These are phyloP conservation scores for Drosophila varians DNA, from an alignment of 1,140 invertebrate species.

Conservation along the genomic window DNA sequence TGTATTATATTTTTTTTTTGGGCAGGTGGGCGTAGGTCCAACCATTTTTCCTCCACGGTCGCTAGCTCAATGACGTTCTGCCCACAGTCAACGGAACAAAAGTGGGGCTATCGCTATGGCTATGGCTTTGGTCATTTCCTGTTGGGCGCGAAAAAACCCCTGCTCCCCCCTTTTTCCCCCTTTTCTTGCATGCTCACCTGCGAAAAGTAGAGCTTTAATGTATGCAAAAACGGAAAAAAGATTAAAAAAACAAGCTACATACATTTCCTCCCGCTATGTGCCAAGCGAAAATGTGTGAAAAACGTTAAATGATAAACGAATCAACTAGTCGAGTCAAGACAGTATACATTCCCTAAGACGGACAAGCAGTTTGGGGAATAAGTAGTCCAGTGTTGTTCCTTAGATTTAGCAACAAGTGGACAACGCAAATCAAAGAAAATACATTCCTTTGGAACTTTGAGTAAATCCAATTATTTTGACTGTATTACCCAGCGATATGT, in stretches of 20 bases:
- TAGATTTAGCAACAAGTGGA: background rate
- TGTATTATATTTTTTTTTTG: conserved; percentile 5
- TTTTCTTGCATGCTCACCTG: too few species aligned
- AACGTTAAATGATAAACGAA: conserved; percentile 67
- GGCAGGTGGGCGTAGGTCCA: conserved; percentile 42
- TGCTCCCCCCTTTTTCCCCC: too few species aligned
- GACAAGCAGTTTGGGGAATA: too few species aligned
- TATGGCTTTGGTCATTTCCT: conserved; percentile 58
- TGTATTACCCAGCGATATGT: background rate
- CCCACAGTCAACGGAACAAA: conserved; percentile 29
- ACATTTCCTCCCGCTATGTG: conserved; percentile 23
- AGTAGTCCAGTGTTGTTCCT: too few species aligned
- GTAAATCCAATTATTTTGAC: background rate
- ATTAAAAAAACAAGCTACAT: conserved; percentile 13
- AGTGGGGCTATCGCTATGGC: conserved; percentile 34
- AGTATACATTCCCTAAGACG: too few species aligned
- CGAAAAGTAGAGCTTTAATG: conserved; percentile 39
- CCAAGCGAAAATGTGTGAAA: conserved; percentile 59
- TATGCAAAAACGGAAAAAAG: conserved; percentile 42
- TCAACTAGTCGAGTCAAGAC: conserved; percentile 16
- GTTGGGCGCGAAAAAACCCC: conserved; percentile 52
- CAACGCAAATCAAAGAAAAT: background rate
- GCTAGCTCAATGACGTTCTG: conserved; percentile 36
- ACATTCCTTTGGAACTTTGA: too few species aligned
- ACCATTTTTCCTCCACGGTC: conserved; percentile 38